Conservation (phyloP, 2,797 vertebrate species). For the Oreochromis grahami region DNA sequence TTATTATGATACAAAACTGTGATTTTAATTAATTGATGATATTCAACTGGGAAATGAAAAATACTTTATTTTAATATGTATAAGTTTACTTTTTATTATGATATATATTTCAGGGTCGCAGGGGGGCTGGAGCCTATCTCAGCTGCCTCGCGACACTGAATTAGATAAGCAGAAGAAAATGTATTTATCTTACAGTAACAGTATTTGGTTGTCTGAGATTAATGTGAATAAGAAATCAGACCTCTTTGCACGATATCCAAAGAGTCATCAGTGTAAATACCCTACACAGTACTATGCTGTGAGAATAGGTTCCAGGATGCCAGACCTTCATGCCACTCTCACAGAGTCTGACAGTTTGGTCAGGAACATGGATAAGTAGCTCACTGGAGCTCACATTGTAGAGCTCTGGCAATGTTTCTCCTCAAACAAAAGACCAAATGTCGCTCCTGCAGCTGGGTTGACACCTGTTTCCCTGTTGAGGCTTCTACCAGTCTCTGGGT, state of each 20-base stretch:
- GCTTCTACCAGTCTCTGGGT: not conserved
- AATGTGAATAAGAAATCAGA: not conserved
- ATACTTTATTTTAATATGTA: not conserved
- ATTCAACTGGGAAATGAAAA: not conserved
- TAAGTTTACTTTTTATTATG: not conserved
- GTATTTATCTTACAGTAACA: not conserved
- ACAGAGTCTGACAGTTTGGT: not conserved
- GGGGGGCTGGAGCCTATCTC: not conserved
- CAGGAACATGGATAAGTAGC: not conserved
- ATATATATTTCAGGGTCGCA: not conserved
- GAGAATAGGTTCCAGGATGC: not conserved
- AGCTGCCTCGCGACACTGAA: not conserved
- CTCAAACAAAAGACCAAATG: not conserved
- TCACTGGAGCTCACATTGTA: not conserved
- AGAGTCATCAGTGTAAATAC: not conserved
- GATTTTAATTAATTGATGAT: not conserved
- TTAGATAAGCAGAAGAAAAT: not conserved
- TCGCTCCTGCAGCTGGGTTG: not conserved
- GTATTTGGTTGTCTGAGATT: slow-evolving; percentile 14
- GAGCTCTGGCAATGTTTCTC: not conserved
- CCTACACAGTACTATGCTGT: not conserved
- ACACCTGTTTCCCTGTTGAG: not conserved
- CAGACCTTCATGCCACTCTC: not conserved
- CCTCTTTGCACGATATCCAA: not conserved
- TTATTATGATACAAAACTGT: not conserved